Evolutionary conservation across 2,888 invertebrate genomes (phyloP).

Genomic region (Drosophila histrio): DNA sequence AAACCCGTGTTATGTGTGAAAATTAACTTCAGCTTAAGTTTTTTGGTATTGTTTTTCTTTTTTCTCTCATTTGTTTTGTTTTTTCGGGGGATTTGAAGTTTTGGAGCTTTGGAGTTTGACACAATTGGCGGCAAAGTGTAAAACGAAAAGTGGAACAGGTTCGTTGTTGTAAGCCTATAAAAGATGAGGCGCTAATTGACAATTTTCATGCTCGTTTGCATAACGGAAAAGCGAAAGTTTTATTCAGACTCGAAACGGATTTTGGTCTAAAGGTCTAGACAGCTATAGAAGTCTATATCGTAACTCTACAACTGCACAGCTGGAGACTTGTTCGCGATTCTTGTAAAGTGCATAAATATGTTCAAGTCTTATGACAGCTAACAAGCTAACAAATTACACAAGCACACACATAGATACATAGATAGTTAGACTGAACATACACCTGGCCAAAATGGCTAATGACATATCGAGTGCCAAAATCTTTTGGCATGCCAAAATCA

Average conservation of each 20-base stretch:
- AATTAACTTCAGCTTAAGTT: constrained; percentile 42
- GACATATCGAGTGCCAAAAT: constrained; percentile 64
- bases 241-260: constrained; percentile 18
- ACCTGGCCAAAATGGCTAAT: constrained; percentile 54
- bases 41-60: constrained; percentile 19
- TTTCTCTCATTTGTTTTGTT: constrained; percentile 4
- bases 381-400: constrained; percentile 58
- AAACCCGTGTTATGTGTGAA: constrained; percentile 64
- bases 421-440: constrained; percentile 9
- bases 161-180: constrained; percentile 51
- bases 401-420: not conserved
- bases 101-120: constrained; percentile 38
- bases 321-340: constrained; percentile 56
- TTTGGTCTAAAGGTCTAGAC: not conserved
- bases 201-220: constrained; percentile 65
- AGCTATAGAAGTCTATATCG: constrained; percentile 1
- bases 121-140: constrained; percentile 63
- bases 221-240: constrained; percentile 73
- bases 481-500: constrained; percentile 43
- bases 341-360: constrained; percentile 75
- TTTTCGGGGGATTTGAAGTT: constrained; percentile 9
- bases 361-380: constrained; percentile 69
- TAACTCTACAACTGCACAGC: constrained; percentile 24
- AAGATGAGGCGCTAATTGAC: constrained; percentile 62
- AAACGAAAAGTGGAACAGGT: constrained; percentile 57